Evolutionary conservation across 2,888 invertebrate species (phyloP), one percentile per base, ranked within the genome.

Genomic region (Artemia sp.): DNA sequence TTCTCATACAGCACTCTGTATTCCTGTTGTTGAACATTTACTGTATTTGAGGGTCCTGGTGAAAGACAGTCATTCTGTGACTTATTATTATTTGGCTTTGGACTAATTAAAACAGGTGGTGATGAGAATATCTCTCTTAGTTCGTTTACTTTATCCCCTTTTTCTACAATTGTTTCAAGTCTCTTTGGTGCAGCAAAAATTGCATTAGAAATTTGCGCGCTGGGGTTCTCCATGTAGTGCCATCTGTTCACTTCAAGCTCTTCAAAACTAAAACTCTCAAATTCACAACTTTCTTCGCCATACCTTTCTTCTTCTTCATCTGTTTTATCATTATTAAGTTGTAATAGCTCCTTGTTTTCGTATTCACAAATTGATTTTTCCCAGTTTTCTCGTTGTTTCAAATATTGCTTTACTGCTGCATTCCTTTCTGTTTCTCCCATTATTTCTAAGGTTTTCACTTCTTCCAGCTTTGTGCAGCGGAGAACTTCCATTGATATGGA

Each of bases 391-490:
- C 10, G 64, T 19, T 58, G 64, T 11, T 58, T 58, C 64, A 58
- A 19, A 58, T 58, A 58, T 24, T 58, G 64, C 11, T 58, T 58
- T 24, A 58, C 64, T 19, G 64, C 64, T 8, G 64, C 64, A 10
- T 24, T 58, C 24, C 64, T 58, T n/a, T 58, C 64, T 19, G 14
- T 58, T 58, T 58, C 64, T n/a, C 64, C 64, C 64, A 58, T 58
- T 19, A 58, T 58, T 58, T 58, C 64, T 19, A 58, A 24, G 9
- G 14, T 58, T 10, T 58, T 58, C 24, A 58, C 64, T 58, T 58
- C 64, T 24, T 58, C 64, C 64, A 58, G 64, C 24, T 58, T 58
- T 24, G 64, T 58, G 64, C n/a, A 58, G 64, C 64, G 64, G 19
- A 58, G 64, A 58, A 58, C 64, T 58, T 58, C 64, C 64, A 58